A percentile compares a stretch with the other conserved stretches of the same genome.
These are phyloP conservation scores for Adelphocoris suturalis DNA, from an alignment of 2,888 invertebrate species.

Conservation along the genomic window DNA sequence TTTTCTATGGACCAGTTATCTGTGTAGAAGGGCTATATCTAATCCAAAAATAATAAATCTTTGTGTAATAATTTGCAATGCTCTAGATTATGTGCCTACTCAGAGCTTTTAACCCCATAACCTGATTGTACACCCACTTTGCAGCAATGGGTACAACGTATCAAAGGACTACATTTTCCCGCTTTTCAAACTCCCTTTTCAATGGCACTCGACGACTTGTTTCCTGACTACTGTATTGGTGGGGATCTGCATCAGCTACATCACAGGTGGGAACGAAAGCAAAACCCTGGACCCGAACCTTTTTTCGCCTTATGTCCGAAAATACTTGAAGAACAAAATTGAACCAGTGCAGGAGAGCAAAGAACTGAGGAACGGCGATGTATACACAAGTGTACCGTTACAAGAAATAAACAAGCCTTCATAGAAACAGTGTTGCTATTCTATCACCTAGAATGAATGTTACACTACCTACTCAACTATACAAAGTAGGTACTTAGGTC, in stretches of 20 bases:
- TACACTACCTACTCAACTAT: too few relatives aligned
- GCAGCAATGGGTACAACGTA: neutral
- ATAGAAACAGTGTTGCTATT: neutral
- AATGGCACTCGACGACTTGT: slow-evolving; percentile 6
- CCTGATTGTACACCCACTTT: neutral
- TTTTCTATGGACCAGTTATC: too few relatives aligned
- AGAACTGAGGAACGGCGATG: neutral
- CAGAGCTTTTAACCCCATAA: neutral
- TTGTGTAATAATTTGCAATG: too few relatives aligned
- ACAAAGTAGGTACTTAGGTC: too few relatives aligned
- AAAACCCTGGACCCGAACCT: slow-evolving; percentile 47
- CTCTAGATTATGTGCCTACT: too few relatives aligned
- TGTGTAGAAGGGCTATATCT: too few relatives aligned
- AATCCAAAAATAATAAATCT: too few relatives aligned
- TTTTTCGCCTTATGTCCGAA: slow-evolving; percentile 49
- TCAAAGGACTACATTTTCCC: slow-evolving; percentile 19
- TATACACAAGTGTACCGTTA: neutral
- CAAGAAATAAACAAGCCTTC: slow-evolving; percentile 31
- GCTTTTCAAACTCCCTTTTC: slow-evolving; percentile 27
- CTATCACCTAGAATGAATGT: too few relatives aligned
- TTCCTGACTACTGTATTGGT: slow-evolving; percentile 8
- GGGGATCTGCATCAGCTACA: slow-evolving; percentile 36
- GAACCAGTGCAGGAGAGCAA: neutral
- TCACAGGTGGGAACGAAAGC: slow-evolving; percentile 52
- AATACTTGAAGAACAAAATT: neutral